These are phyloP conservation scores for Acleris emargana DNA, from an alignment of 2,888 invertebrate species.

Conservation along the genomic window DNA sequence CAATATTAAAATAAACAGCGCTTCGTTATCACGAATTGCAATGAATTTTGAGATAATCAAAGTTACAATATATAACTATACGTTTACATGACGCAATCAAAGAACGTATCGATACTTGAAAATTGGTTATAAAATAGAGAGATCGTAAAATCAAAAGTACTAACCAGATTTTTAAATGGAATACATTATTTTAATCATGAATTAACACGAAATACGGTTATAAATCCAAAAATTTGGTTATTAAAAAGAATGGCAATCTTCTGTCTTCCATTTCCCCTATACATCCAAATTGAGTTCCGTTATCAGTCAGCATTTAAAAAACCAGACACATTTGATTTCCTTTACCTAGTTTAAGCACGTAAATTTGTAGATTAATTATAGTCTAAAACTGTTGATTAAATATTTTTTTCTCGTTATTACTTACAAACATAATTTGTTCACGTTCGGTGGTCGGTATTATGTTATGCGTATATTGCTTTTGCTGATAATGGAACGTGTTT, in stretches of 20 bases:
- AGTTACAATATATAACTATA: slow-evolving; percentile 60
- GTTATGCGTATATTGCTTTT: neutral
- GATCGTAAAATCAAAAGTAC: slow-evolving; percentile 49
- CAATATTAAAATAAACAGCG: slow-evolving; percentile 34
- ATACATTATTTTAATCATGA: slow-evolving; percentile 12
- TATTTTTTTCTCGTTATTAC: too few relatives aligned
- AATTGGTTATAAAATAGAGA: slow-evolving; percentile 72
- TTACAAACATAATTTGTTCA: too few relatives aligned
- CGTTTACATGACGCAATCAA: slow-evolving; percentile 81
- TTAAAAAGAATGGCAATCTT: slow-evolving; percentile 72
- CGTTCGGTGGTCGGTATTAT: neutral
- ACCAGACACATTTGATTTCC: neutral
- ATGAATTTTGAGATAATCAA: slow-evolving; percentile 47
- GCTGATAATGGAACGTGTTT: slow-evolving; percentile 10
- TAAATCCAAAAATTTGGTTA: slow-evolving; percentile 49
- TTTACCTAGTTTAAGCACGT: neutral
- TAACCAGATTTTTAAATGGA: slow-evolving; percentile 48
- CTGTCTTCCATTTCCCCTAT: slow-evolving; percentile 55
- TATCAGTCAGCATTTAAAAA: slow-evolving; percentile 8
- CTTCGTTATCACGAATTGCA: slow-evolving; percentile 37
- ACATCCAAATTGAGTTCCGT: slow-evolving; percentile 37
- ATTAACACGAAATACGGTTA: slow-evolving; percentile 13
- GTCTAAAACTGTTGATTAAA: too few relatives aligned
- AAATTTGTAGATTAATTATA: too few relatives aligned
- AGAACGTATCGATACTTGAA: slow-evolving; percentile 68